A percentile compares a stretch with the other conserved stretches of the same genome.
phyloP scores from a whole-genome alignment of 2,113 vertebrate genomes.

The Aldabrachelys gigantea region DNA sequence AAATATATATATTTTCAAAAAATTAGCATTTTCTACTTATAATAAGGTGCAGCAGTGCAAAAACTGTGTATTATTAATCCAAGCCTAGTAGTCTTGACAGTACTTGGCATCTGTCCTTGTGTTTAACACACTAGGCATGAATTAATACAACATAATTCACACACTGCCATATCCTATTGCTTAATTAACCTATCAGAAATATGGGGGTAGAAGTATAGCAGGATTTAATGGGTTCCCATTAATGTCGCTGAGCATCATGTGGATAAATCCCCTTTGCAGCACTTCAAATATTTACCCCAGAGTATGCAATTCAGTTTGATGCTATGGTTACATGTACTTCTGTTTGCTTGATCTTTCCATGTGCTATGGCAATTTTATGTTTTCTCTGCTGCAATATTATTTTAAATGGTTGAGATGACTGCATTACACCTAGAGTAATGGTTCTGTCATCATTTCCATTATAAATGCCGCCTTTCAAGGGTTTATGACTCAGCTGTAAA shows the following conservation, averaged over 20 bases:
- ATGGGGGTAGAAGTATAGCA: not conserved
- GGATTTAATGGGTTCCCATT: constrained; percentile 33
- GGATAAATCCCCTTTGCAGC: not conserved
- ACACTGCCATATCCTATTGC: not conserved
- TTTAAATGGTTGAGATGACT: constrained; percentile 33
- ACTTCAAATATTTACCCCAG: constrained; percentile 29
- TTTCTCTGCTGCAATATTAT: not conserved
- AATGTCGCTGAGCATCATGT: not conserved
- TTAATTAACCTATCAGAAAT: constrained; percentile 33
- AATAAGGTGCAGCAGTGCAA: not conserved
- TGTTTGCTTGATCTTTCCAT: not conserved
- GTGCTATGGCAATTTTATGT: not conserved
- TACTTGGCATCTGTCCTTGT: not conserved
- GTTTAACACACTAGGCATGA: not conserved
- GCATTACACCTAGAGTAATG: constrained; percentile 20
- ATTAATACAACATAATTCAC: not conserved
- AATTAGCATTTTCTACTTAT: not conserved
- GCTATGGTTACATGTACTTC: not conserved
- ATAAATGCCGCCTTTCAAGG: constrained; percentile 20
- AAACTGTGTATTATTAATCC: constrained; percentile 32
- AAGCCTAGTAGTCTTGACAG: constrained; percentile 2
- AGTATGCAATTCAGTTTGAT: not conserved
- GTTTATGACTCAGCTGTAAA: constrained; percentile 21
- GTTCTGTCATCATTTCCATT: not conserved
- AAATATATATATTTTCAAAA: constrained; percentile 27